Evolutionary conservation across 2,888 invertebrate species (phyloP), one percentile per base, ranked within the genome.

Genomic region (Chymomyza procnemis): DNA sequence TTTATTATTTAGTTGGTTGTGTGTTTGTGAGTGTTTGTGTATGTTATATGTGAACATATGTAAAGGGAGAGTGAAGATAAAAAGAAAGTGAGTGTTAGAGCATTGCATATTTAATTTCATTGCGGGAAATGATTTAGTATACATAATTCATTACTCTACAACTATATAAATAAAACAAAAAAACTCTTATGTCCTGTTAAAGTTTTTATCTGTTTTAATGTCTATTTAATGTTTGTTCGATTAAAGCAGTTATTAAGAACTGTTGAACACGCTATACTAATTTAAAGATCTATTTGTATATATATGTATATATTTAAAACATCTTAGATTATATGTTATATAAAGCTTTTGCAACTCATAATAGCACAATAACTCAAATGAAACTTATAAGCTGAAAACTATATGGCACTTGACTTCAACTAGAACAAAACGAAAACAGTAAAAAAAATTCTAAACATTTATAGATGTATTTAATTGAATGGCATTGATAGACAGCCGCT

Each of bases 61-160:
- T 77, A 74, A 66, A 66, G 71, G 63, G 74, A 74, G 76, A 81
- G 77, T 80, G 77, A 76, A 84, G 78, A 81, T 79, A 81, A 69
- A 84, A 76, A 84, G 79, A 84, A 67, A 81, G 75, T 59, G 84
- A 72, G 80, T 80, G 76, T 80, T 80, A 80, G 80, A 84, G 81
- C 76, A 69, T 71, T 64, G 57, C 76, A 65, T 61, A 26, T 50
- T 18, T 50, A 18, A 8, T 50, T 71, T 71, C 34, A 65, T 76
- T 67, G 70, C 64, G 69, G 85, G 85, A 79, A 82, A 81, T 85
- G 81, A 84, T 78, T 68, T 84, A 73, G 84, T 74, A 64, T 41
- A 41, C 34, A 41, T 41, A 41, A 41, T 9, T 41, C 34, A 41
- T 41, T 12, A 41, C 34, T 41, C 34, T 41, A 41, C 12, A 41